These are phyloP conservation scores for Lithobius niger DNA, from an alignment of 1,140 invertebrate species.

Conservation along the genomic window DNA sequence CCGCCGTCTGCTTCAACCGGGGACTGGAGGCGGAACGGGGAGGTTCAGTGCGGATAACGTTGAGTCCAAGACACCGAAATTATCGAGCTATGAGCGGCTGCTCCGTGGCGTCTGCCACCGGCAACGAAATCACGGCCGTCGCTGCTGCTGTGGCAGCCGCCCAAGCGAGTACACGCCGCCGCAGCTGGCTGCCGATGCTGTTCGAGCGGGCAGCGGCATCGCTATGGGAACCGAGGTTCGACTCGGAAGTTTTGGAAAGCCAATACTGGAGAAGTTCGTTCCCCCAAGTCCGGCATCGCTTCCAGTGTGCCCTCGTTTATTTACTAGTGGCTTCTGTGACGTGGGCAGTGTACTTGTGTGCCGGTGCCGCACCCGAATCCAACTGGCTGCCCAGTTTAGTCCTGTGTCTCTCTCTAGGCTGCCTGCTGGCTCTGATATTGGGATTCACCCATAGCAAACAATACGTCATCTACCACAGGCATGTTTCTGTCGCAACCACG, in stretches of 20 bases:
- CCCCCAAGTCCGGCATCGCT: conserved; percentile 72
- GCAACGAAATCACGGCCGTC: neutral
- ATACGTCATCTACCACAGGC: conserved; percentile 25
- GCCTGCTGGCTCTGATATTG: conserved; percentile 12
- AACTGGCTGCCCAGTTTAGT: neutral
- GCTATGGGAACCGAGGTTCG: conserved; percentile 88
- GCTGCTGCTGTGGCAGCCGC: neutral
- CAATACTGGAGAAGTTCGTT: conserved; percentile 79
- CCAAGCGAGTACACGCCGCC: neutral
- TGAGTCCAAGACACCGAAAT: neutral
- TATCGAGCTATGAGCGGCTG: neutral
- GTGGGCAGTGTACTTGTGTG: conserved; percentile 48
- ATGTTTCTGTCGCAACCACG: conserved; percentile 11
- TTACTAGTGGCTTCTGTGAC: conserved; percentile 50
- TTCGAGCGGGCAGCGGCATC: conserved; percentile 73
- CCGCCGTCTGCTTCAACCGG: too few relatives aligned
- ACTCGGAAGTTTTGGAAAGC: conserved; percentile 79
- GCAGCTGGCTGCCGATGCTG: conserved; percentile 38
- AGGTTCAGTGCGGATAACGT: neutral
- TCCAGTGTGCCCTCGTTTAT: conserved; percentile 61
- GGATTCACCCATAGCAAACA: conserved; percentile 39
- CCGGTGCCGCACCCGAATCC: neutral
- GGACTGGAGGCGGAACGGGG: too few relatives aligned
- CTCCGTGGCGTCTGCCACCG: neutral
- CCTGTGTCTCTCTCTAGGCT: neutral